Evolutionary conservation across 2,888 invertebrate genomes (phyloP), one percentile per base, ranked within the genome.

Genomic region (Hofmannophila pseudospretella): DNA sequence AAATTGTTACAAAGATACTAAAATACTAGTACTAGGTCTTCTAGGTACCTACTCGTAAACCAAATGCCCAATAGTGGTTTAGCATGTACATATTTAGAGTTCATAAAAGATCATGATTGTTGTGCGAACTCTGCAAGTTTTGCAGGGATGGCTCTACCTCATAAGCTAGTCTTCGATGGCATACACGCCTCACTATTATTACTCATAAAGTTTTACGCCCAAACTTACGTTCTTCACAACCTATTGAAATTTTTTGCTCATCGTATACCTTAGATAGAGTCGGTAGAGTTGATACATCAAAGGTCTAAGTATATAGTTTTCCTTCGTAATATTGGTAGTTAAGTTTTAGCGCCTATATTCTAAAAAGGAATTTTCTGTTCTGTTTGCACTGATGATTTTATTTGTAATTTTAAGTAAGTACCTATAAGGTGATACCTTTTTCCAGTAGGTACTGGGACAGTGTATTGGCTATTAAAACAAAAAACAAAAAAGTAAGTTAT

Each of bases 141-240:
- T 8, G 10, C 14, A 7, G 8, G 5, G 28, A 28, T 16, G 30
- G 16, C 22, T 22, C 7, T 22, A 23, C 23, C 8, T 23, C 7
- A 23, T 10, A 14, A 23, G n/a, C 8, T 14, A 25, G 33, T 13
- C 25, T 33, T 33, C 25, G 33, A n/a, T 25, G 5, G 33, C n/a
- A 26, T 23, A 16, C 23, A 20, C 34, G 23, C 19, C 8, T 23
- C 32, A 16, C 29, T 38, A 13, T 39, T 39, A 39, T 22, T 19
- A 23, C 26, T 19, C 32, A 23, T 39, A 39, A 39, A 39, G 25
- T 28, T 34, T 34, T 34, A 34, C 34, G 34, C 4, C 12, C 12
- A 28, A 20, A 34, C 14, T 22, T 23, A 23, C n/a, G 19, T 19
- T 7, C 8, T 19, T 32, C n/a, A 32, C 32, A 11, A 12, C 11